Evolutionary conservation across 2,797 vertebrate genomes (phyloP), one percentile per base, ranked within the genome.

Genomic region (Chelon labrosus): DNA sequence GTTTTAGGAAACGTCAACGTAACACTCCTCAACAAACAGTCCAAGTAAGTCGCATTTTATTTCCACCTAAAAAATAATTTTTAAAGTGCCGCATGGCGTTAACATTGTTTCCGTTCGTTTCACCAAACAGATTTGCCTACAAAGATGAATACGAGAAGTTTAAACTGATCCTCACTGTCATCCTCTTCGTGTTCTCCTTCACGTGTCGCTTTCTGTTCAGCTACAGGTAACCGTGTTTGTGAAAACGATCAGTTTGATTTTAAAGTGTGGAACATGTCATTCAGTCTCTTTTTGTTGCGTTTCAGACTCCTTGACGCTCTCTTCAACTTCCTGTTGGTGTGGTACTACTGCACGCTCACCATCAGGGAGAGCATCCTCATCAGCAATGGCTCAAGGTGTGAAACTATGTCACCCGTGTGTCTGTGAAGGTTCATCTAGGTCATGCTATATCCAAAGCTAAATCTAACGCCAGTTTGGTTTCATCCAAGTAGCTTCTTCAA

Each of bases 141-240:
- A 99, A 99, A 90, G 98, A 97, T 0, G 98, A 99, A 85, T 99
- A 99, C 0, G 98, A 99, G 93, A 99, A 98, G 79, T 99, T 99
- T 80, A 99, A 99, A 80, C 95, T 99, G 81, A 94, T 96, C 90
- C 94, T 99, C 92, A 98, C 97, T 9, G 97, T 98, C 89, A 96
- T 99, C 87, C 93, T 99, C 22, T 94, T 98, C 54, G 74, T 98
- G 1, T 94, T 98, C 86, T 98, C 98, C 84, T 99, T 96, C 92
- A 96, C 95, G 0, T 99, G 98, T 83, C 94, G 95, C 14, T 96
- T 99, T 87, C 71, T 99, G 51, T 85, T 99, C 84, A 98, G 96
- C 88, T 97, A 96, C 92, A 97, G 98, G 98, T 38, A 1, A n/a
- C n/a, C n/a, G 0, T n/a, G 12, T 61, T 42, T 54, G 37, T n/a